Evolutionary conservation across 2,797 vertebrate genomes (phyloP).

Genomic region (Gorsachius magnificus): DNA sequence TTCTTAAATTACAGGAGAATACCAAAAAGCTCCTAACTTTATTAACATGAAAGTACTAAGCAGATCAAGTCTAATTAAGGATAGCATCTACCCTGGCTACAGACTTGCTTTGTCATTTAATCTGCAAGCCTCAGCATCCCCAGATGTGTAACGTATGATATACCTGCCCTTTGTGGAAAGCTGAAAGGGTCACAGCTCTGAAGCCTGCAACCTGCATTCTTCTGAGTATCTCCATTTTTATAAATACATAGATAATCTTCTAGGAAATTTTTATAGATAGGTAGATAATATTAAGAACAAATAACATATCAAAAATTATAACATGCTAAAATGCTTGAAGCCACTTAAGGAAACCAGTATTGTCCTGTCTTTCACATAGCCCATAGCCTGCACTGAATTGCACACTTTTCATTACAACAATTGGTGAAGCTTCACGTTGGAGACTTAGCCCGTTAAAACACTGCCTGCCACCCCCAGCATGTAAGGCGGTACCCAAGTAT

Average conservation of each 20-base stretch:
- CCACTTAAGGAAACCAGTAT: neutral
- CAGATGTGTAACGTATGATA: neutral
- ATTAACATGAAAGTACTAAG: slow-evolving; percentile 43
- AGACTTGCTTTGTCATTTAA: neutral
- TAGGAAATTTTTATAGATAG: neutral
- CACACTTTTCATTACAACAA: neutral
- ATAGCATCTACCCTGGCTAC: neutral
- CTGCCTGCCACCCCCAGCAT: neutral
- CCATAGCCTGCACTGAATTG: neutral
- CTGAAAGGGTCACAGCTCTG: neutral
- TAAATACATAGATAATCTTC: neutral
- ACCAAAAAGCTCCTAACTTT: slow-evolving; percentile 28
- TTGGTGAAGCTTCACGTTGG: neutral
- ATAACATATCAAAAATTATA: slow-evolving; percentile 24
- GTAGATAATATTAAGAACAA: neutral
- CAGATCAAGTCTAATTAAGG: slow-evolving; percentile 41
- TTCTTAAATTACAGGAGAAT: slow-evolving; percentile 28
- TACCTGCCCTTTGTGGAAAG: neutral
- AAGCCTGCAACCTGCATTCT: neutral
- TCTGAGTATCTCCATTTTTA: neutral
- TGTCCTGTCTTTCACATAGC: neutral
- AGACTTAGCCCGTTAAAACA: neutral
- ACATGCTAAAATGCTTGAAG: neutral
- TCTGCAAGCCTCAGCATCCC: neutral
- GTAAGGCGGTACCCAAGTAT: neutral